These are phyloP conservation scores for Hypomecis punctinalis DNA, from an alignment of 2,888 invertebrate species.

Conservation along the genomic window DNA sequence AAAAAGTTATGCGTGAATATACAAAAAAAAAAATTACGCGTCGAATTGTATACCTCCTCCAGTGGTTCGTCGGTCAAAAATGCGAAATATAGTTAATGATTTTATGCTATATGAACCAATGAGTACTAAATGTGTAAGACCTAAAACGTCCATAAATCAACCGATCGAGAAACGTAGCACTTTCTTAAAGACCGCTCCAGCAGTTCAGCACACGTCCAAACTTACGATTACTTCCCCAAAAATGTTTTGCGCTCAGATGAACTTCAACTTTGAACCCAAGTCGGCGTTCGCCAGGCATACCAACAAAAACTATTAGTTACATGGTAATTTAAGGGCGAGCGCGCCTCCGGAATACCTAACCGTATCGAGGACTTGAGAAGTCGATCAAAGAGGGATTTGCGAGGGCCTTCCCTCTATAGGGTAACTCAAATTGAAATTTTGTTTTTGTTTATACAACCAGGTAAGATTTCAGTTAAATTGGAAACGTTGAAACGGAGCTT, in stretches of 20 bases:
- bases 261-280: conserved; percentile 15
- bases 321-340: conserved; percentile 54
- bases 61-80: too few species aligned
- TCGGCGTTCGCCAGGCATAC: conserved; percentile 32
- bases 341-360: conserved; percentile 62
- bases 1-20: too few species aligned
- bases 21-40: too few species aligned
- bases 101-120: too few species aligned
- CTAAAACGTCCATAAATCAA: too few species aligned
- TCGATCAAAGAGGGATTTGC: conserved; percentile 81
- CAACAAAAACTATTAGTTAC: conserved; percentile 50
- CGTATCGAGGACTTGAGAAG: conserved; percentile 55
- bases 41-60: too few species aligned
- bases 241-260: conserved; percentile 27
- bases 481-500: conserved; percentile 17
- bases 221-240: background rate
- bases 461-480: conserved; percentile 57
- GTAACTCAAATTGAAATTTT: conserved; percentile 71
- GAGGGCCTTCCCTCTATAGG: conserved; percentile 52
- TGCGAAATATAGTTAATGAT: too few species aligned
- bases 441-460: conserved; percentile 74
- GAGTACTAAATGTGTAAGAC: too few species aligned
- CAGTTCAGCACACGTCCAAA: conserved; percentile 1
- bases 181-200: too few species aligned
- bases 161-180: too few species aligned